Conservation (phyloP, 2,113 vertebrate species). For the Brachirus orientalis region DNA sequence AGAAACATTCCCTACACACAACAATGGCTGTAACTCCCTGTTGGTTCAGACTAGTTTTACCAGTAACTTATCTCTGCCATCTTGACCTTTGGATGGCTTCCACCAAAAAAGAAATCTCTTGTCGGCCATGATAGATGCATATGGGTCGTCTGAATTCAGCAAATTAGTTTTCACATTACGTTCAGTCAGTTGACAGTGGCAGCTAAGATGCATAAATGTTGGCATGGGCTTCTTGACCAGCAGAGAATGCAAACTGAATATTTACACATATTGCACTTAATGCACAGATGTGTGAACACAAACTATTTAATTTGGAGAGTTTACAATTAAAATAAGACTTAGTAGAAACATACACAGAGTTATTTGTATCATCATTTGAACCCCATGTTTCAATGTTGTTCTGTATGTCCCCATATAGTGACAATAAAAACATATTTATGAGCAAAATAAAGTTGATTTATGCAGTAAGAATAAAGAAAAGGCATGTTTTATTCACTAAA, state of each 20-base stretch:
- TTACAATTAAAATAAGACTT: conserved; percentile 9
- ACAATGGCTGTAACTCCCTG: conserved; percentile 41
- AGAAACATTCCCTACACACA: conserved; percentile 41
- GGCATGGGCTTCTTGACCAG: background rate
- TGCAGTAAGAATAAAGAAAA: too few relatives aligned
- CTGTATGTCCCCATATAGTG: background rate
- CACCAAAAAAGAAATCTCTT: conserved; percentile 7
- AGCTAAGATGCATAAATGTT: conserved; percentile 7
- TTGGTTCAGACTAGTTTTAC: conserved; percentile 24
- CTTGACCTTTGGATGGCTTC: conserved; percentile 38
- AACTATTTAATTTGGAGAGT: conserved; percentile 5
- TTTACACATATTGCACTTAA: conserved; percentile 8
- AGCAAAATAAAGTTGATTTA: too few relatives aligned
- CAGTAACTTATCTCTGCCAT: conserved; percentile 18
- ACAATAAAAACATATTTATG: background rate
- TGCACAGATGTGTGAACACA: conserved; percentile 16
- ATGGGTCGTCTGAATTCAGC: background rate
- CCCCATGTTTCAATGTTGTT: background rate
- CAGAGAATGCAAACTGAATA: background rate
- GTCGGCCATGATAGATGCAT: background rate
- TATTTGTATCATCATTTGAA: too few relatives aligned
- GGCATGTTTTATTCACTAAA: too few relatives aligned
- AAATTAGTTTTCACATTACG: background rate
- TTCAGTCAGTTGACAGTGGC: background rate
- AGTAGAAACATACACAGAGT: background rate